These are phyloP conservation scores for Nesidiocoris tenuis DNA, from an alignment of 2,888 invertebrate species.

Conservation along the genomic window DNA sequence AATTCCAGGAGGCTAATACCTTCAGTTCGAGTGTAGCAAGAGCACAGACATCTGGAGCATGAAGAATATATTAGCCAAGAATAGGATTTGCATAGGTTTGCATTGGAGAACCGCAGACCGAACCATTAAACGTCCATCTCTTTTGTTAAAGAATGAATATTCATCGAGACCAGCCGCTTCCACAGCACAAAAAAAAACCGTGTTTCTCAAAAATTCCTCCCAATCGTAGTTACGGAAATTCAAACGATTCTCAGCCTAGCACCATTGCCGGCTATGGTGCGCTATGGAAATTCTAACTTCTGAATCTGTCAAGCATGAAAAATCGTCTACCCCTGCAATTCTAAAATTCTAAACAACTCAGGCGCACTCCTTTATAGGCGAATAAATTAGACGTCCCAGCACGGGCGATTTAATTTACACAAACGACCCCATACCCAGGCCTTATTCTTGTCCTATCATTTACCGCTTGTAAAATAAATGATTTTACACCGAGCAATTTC, in stretches of 20 bases:
- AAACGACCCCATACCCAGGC: conserved; percentile 13
- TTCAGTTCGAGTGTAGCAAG: no score
- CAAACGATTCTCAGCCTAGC: neutral
- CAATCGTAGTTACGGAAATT: neutral
- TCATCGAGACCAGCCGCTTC: neutral
- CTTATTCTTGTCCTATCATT: neutral
- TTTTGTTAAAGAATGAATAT: neutral
- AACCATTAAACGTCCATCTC: neutral
- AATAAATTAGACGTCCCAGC: conserved; percentile 24
- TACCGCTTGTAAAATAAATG: conserved; percentile 19
- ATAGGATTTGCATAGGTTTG: no score
- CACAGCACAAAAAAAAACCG: neutral
- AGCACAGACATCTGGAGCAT: no score
- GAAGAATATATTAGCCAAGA: no score
- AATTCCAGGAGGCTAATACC: no score
- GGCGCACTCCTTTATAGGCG: conserved; percentile 11
- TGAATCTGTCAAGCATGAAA: neutral
- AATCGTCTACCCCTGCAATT: no score
- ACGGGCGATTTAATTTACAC: conserved; percentile 31
- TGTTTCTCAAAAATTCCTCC: neutral
- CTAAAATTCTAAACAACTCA: neutral
- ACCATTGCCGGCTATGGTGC: neutral
- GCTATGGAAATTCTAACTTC: neutral
- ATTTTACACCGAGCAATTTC: conserved; percentile 34
- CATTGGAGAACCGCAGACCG: neutral